Base-by-base conservation (phyloP, 37 sponge, comb jelly and placozoan genomes). In the Crambe crambe region DNA sequence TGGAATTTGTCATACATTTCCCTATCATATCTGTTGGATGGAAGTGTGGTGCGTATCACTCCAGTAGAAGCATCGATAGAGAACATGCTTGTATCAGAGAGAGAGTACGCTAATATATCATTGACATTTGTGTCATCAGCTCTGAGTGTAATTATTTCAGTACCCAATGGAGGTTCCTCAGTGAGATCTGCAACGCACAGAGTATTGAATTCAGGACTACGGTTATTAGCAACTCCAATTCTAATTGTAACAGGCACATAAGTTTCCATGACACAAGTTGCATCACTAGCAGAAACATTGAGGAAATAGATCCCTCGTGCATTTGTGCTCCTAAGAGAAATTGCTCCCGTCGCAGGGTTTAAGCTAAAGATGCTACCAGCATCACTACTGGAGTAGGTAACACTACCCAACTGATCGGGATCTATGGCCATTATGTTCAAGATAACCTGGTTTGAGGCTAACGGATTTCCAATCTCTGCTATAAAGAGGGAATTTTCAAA, bases 201-300 rank as follows among this genome's bases (percentile, higher is more conserved):
- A 22, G 44, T 47, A n/a, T 18, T 21, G 25, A 89, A 79, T 27
- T 20, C 40, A 51, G 89, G 89, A 40, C 69, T 66, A 51, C 74
- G 75, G 47, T 61, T 64, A 65, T 89, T 79, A 2, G 40, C 26
- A 42, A 26, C 65, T 1, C 84, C 85, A 68, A 89, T 74, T 21
- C 59, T 30, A 30, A 89, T 79, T 40, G 35, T 77, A 57, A 87
- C 88, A 27, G 36, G 57, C 29, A 65, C 85, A 25, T 56, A 78
- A 42, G 39, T 75, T 59, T 68, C 12, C 25, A 37, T 61, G 0
- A 23, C 1, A 39, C 89, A 89, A 39, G 57, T 72, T 3, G 20
- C 37, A 38, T 89, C 89, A 42, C 69, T 83, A 43, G 89, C 84
- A 59, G 70, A 60, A 8, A 89, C 76, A 29, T 68, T 89, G 51